These are phyloP conservation scores for Acanthaster planci DNA, from an alignment of 35 echinoderm and acorn worm species.

Conservation along the genomic window DNA sequence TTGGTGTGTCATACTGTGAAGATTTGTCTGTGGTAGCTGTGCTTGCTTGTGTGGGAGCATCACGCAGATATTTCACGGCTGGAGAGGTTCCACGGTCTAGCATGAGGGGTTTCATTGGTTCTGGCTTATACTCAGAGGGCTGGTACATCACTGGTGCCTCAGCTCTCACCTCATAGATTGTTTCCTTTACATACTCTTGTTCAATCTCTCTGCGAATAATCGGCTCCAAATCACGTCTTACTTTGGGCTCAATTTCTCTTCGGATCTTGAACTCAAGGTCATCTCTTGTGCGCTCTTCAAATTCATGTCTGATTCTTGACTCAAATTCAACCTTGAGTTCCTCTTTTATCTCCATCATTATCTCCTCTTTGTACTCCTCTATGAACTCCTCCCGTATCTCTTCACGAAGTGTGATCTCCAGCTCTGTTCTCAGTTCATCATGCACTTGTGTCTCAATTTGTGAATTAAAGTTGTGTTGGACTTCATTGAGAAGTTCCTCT, in stretches of 20 bases:
- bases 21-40: background rate
- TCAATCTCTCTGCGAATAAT: conserved; percentile 46
- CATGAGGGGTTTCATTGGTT: conserved; percentile 6
- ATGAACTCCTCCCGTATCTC: conserved; percentile 36
- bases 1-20: conserved; percentile 22
- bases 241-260: conserved; percentile 26
- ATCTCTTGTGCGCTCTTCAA: conserved; percentile 45
- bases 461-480: conserved; percentile 22
- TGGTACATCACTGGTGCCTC: conserved; percentile 10
- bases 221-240: conserved; percentile 53
- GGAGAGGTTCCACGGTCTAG: conserved; percentile 9
- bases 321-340: conserved; percentile 56
- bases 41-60: conserved; percentile 11
- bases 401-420: conserved; percentile 38
- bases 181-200: conserved; percentile 45
- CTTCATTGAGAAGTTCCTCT: conserved; percentile 38
- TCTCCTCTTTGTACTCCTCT: conserved; percentile 56
- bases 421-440: conserved; percentile 32
- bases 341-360: conserved; percentile 40
- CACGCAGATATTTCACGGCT: background rate
- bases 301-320: conserved; percentile 48
- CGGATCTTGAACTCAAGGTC: conserved; percentile 39
- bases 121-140: conserved; percentile 13
- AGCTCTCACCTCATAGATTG: conserved; percentile 17
- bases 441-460: conserved; percentile 3